Evolutionary conservation across 2,113 vertebrate species (phyloP).

Genomic region (Origma solitaria): DNA sequence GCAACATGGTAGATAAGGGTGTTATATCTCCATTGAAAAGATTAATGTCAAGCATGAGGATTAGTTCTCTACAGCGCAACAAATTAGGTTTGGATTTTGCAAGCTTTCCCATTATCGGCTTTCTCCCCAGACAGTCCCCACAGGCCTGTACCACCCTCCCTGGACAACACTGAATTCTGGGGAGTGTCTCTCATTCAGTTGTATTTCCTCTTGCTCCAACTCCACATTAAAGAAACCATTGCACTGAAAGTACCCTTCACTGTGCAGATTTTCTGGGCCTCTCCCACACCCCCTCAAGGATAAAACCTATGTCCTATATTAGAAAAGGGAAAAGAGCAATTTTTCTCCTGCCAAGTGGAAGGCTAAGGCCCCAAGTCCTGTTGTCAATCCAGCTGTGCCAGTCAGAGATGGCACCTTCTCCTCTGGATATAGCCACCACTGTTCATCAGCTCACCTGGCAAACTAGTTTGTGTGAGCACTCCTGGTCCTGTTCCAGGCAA

Average conservation of each 20-base stretch:
- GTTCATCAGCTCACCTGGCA: background rate
- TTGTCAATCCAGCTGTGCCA: accelerated
- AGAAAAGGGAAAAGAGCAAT: background rate
- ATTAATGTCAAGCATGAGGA: slow-evolving; percentile 42
- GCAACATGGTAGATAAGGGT: slow-evolving; percentile 19
- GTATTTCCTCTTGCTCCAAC: background rate
- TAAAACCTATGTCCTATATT: background rate
- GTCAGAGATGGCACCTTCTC: background rate
- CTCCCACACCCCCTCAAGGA: background rate
- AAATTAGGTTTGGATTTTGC: slow-evolving; percentile 44
- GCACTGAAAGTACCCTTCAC: background rate
- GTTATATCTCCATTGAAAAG: slow-evolving; percentile 37
- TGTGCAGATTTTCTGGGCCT: background rate
- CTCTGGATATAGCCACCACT: background rate
- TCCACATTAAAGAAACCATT: background rate
- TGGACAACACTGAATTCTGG: background rate
- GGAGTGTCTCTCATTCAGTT: background rate
- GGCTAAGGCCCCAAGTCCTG: background rate
- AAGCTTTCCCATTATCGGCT: slow-evolving; percentile 28
- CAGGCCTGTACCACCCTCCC: background rate
- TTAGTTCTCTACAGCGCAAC: slow-evolving; percentile 31
- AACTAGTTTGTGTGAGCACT: background rate
- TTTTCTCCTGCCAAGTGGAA: background rate
- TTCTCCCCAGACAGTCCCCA: background rate
- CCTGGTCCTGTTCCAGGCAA: background rate